A percentile compares a stretch with the other conserved stretches of the same genome.
phyloP scores from a whole-genome alignment of 2,797 vertebrate species.

The Podargus strigoides region DNA sequence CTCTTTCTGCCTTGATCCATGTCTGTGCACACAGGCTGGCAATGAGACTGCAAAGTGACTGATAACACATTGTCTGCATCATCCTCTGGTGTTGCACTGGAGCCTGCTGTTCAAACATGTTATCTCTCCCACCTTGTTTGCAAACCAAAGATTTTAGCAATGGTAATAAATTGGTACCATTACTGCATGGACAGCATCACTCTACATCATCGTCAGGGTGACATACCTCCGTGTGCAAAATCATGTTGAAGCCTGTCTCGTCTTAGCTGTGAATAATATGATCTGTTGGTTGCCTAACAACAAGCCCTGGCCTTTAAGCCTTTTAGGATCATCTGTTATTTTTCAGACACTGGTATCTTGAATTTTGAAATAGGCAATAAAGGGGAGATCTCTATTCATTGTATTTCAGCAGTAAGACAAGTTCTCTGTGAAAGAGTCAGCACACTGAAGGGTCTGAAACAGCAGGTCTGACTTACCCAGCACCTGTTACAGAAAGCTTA shows the following conservation, averaged over 20 bases:
- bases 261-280: background rate
- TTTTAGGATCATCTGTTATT: background rate
- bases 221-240: background rate
- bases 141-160: background rate
- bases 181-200: background rate
- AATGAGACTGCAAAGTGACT: background rate
- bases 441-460: background rate
- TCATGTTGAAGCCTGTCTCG: background rate
- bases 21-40: background rate
- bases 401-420: background rate
- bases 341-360: background rate
- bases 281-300: background rate
- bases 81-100: background rate
- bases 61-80: background rate
- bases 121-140: background rate
- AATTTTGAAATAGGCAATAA: background rate
- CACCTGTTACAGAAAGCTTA: background rate
- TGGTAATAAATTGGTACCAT: background rate
- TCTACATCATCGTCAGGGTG: background rate
- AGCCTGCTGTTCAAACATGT: slow-evolving; percentile 8
- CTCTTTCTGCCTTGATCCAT: background rate
- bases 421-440: background rate
- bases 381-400: background rate
- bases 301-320: background rate
- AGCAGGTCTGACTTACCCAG: background rate